phyloP scores from a whole-genome alignment of 2,797 vertebrate genomes.

The Hozukius guyotensis region DNA sequence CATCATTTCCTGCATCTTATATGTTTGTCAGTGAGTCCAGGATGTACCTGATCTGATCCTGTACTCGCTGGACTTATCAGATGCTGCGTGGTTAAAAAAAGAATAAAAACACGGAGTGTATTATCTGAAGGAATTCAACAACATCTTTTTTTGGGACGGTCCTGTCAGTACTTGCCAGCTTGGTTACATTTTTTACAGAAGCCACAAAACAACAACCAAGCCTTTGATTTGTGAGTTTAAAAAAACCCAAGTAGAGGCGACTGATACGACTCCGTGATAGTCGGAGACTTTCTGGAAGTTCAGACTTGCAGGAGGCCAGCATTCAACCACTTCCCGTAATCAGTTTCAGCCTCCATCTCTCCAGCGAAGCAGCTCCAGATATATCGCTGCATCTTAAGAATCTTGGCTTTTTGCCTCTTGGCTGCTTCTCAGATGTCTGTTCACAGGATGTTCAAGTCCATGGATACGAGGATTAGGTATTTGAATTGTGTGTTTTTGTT shows the following conservation, averaged over 20 bases:
- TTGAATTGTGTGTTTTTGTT: background rate
- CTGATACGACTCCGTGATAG: background rate
- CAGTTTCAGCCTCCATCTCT: background rate
- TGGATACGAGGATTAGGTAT: background rate
- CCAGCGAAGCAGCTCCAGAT: background rate
- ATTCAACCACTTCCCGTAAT: background rate
- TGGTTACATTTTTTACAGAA: background rate
- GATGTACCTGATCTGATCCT: background rate
- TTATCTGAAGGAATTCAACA: background rate
- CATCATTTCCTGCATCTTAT: background rate
- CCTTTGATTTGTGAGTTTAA: background rate
- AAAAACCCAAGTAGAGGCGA: background rate
- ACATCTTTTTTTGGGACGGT: background rate
- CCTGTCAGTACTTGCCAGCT: background rate
- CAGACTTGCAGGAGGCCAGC: background rate
- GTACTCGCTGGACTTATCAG: background rate
- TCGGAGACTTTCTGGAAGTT: background rate
- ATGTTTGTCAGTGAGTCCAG: background rate
- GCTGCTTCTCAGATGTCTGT: background rate
- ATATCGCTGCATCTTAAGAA: background rate
- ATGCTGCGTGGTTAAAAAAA: background rate
- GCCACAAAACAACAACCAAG: background rate
- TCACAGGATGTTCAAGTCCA: background rate
- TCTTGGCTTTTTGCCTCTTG: background rate
- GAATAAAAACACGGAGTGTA: background rate